Conservation (phyloP, 2,888 invertebrate genomes). For the Nomada ferruginata region DNA sequence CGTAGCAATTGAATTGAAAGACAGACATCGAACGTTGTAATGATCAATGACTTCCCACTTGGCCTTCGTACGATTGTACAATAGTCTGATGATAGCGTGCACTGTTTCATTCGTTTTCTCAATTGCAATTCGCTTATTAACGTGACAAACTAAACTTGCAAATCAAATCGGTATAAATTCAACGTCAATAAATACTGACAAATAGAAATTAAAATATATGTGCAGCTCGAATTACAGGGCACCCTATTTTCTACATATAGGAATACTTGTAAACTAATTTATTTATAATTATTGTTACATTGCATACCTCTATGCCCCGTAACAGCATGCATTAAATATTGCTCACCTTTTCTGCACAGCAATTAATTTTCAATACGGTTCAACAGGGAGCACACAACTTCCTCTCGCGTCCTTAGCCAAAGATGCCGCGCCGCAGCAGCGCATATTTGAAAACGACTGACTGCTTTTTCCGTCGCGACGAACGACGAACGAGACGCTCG, state of each 20-base stretch:
- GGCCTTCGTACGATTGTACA: not conserved
- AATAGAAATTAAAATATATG: too few relatives aligned
- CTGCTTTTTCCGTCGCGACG: not conserved
- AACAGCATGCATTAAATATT: not conserved
- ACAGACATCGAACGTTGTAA: not conserved
- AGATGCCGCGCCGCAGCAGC: not conserved
- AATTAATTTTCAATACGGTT: not conserved
- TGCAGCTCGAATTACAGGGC: too few relatives aligned
- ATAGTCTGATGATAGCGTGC: not conserved
- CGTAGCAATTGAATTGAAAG: slow-evolving; percentile 6
- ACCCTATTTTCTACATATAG: too few relatives aligned
- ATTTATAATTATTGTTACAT: too few relatives aligned
- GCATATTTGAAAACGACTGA: slow-evolving; percentile 23
- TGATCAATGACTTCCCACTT: not conserved
- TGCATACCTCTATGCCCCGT: too few relatives aligned
- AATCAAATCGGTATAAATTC: too few relatives aligned
- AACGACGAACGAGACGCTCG: not conserved
- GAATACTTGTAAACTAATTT: too few relatives aligned
- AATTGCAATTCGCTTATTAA: not conserved
- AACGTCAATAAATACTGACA: too few relatives aligned
- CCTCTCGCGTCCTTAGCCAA: not conserved
- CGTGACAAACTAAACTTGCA: too few relatives aligned
- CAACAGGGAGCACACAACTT: not conserved
- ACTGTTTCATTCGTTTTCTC: not conserved
- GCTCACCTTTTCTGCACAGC: not conserved